These are phyloP conservation scores for Myotis yumanensis DNA, from an alignment of 2,113 vertebrate species.

Conservation along the genomic window DNA sequence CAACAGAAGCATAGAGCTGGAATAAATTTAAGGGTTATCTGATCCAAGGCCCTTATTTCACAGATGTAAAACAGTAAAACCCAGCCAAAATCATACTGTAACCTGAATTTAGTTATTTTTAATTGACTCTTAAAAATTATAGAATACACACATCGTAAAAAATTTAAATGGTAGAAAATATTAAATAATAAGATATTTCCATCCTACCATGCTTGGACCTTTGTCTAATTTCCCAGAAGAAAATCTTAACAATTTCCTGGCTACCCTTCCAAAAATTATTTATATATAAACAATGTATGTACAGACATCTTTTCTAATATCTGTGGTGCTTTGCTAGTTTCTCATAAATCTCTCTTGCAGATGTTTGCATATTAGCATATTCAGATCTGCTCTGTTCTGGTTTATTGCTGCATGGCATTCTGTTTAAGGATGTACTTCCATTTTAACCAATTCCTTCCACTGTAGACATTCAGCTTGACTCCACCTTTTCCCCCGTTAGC, in stretches of 20 bases:
- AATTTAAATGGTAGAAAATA: neutral
- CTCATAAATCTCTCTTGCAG: neutral
- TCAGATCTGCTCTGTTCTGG: neutral
- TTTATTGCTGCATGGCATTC: neutral
- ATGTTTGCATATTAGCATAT: neutral
- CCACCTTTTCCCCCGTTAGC: neutral
- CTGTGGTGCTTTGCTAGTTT: neutral
- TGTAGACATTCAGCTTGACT: slow-evolving; percentile 31
- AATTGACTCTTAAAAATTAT: neutral
- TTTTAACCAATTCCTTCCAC: slow-evolving; percentile 39
- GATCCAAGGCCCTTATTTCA: neutral
- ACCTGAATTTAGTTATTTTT: slow-evolving; percentile 16
- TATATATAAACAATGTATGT: neutral
- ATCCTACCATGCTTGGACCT: neutral
- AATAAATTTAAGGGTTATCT: neutral
- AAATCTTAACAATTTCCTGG: neutral
- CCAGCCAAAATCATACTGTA: neutral
- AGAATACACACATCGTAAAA: neutral
- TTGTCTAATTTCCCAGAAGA: neutral
- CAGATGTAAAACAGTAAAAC: neutral
- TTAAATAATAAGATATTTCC: neutral
- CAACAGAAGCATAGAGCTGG: neutral
- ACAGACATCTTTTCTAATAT: neutral
- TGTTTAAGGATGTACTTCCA: slow-evolving; percentile 18
- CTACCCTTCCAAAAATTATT: neutral